A percentile compares a stretch with the other conserved stretches of the same genome.
phyloP scores from a whole-genome alignment of 2,113 vertebrate genomes.

The Verasper variegatus region DNA sequence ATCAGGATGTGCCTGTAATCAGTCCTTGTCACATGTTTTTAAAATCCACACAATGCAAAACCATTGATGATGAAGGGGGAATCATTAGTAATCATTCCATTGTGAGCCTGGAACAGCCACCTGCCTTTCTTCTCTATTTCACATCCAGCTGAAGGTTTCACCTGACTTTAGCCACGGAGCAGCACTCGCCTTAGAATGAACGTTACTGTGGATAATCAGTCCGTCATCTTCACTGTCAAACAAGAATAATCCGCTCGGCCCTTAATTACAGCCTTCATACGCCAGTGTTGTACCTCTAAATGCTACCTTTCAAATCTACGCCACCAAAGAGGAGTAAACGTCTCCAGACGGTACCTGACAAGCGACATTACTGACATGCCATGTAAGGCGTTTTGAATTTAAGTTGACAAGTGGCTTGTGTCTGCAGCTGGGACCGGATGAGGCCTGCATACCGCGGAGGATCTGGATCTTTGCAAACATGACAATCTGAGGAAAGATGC shows the following conservation, averaged over 20 bases:
- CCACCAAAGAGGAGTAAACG: slow-evolving; percentile 56
- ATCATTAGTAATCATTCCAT: slow-evolving; percentile 26
- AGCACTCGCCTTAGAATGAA: slow-evolving; percentile 1
- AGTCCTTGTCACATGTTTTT: slow-evolving; percentile 3
- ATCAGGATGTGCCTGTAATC: slow-evolving; percentile 7
- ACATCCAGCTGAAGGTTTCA: background rate
- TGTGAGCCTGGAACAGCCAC: slow-evolving; percentile 10
- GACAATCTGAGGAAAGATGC: slow-evolving; percentile 40
- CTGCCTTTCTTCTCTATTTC: slow-evolving; percentile 6
- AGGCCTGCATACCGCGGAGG: slow-evolving; percentile 37
- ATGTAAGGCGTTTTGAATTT: slow-evolving; percentile 35
- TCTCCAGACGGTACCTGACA: slow-evolving; percentile 16
- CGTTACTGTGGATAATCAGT: slow-evolving; percentile 4
- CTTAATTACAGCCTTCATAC: slow-evolving; percentile 10
- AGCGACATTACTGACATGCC: slow-evolving; percentile 52
- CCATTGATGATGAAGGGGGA: background rate
- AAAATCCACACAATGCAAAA: slow-evolving; percentile 12
- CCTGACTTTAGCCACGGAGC: slow-evolving; percentile 1
- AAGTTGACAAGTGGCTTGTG: slow-evolving; percentile 44
- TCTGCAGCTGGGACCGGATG: slow-evolving; percentile 21
- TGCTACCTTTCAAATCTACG: slow-evolving; percentile 13
- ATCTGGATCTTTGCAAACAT: slow-evolving; percentile 37
- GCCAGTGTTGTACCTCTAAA: slow-evolving; percentile 22
- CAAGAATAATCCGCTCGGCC: background rate
- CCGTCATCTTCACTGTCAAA: slow-evolving; percentile 8